phyloP scores from a whole-genome alignment of 1,140 invertebrate species.

The Musca vetustissima region DNA sequence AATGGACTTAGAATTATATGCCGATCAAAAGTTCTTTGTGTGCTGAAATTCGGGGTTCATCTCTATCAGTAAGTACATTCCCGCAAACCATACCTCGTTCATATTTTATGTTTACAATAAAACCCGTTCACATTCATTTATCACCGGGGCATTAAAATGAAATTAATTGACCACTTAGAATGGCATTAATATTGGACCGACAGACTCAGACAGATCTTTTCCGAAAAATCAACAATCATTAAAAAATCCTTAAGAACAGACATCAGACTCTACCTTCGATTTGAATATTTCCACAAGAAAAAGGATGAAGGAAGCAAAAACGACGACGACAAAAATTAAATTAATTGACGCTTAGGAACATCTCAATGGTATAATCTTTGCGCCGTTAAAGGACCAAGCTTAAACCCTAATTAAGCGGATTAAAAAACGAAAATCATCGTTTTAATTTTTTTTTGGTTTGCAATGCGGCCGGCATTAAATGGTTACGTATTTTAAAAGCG shows the following conservation, averaged over 20 bases:
- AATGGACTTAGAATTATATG: too few relatives aligned
- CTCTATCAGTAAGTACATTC: too few relatives aligned
- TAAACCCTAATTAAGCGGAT: constrained; percentile 9
- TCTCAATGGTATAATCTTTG: constrained; percentile 17
- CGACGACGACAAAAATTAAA: neutral
- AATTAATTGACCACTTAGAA: constrained; percentile 23
- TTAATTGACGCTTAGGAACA: constrained; percentile 22
- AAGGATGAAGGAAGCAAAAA: neutral
- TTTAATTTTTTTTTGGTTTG: neutral
- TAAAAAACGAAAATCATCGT: neutral
- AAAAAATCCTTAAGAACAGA: too few relatives aligned
- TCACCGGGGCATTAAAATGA: neutral
- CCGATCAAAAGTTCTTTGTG: too few relatives aligned
- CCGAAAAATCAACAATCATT: constrained; percentile 8
- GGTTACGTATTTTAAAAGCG: constrained; percentile 1
- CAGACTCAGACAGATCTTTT: too few relatives aligned
- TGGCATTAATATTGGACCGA: constrained; percentile 17
- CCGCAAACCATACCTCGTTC: too few relatives aligned
- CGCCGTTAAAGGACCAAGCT: neutral
- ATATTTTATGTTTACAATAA: neutral
- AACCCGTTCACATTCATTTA: constrained; percentile 3
- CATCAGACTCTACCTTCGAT: too few relatives aligned
- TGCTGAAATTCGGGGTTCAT: too few relatives aligned
- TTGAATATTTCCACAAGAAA: neutral
- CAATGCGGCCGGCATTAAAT: too few relatives aligned